Base-by-base conservation (phyloP, 1,140 invertebrate genomes). In the Ditylenchus dipsaci region DNA sequence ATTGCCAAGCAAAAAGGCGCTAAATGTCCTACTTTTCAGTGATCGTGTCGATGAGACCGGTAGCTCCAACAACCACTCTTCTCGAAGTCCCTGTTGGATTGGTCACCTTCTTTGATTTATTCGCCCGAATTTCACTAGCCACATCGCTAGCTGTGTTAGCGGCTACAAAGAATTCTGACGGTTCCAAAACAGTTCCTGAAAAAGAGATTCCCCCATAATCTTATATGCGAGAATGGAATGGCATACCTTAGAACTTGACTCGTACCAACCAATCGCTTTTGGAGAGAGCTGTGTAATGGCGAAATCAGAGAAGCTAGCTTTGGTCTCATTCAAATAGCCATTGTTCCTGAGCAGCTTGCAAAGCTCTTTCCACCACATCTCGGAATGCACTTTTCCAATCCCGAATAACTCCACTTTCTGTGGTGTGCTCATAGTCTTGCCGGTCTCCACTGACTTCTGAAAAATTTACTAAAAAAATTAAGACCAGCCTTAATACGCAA, bases 281-380 rank as follows among this genome's bases (percentile, higher is more conserved):
- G 42, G 26, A 47, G 68, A 56, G 17, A 70, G 13, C 27, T 70
- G 45, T n/a, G 67, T 68, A 29, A 71, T 29, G 3, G 67, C 58
- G 33, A n/a, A 70, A 19, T 70, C 64, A 47, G 17, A 26, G 26
- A 70, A 70, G n/a, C 33, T 45, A 17, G 58, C 30, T 56, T 70
- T 70, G 9, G 49, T 57, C n/a, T 70, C 68, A n/a, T 33, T 9
- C 38, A 70, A 30, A 59, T 58, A 70, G 23, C 68, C 68, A 62
- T 70, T 69, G 47, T 70, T 67, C 13, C 58, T 53, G 23, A 70
- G 29, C 49, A 70, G 26, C 58, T 68, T 70, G 26, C 68, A 67
- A 3, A 70, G 60, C 8, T 70, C 68, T 21, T 26, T 69, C 68
- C 68, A 70, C 68, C 68, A 70, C 38, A 23, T 38, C 29, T 70